Evolutionary conservation across 2,113 vertebrate genomes (phyloP).

Genomic region (Ophthalmolycus amberensis): DNA sequence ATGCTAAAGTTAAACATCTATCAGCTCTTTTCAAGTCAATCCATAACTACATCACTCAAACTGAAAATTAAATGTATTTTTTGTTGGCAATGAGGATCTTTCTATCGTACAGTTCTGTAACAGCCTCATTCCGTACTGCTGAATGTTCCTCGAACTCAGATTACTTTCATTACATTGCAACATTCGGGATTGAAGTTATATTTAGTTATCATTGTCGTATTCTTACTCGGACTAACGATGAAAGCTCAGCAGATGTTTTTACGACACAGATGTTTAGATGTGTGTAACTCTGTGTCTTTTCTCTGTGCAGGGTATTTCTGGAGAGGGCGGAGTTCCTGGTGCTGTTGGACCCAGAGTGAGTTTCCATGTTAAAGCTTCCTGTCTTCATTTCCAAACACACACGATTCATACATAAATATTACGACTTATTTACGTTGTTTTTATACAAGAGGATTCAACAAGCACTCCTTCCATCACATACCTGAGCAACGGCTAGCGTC

Average conservation of each 20-base stretch:
- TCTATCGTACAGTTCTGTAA: not conserved
- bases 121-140: not conserved
- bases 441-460: not conserved
- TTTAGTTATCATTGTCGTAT: not conserved
- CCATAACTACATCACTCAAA: not conserved
- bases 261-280: not conserved
- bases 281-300: constrained; percentile 1
- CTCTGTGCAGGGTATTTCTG: constrained; percentile 90
- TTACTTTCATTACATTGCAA: not conserved
- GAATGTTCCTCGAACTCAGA: not conserved
- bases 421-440: not conserved
- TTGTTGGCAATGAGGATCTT: not conserved
- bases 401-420: no score
- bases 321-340: constrained; percentile 92
- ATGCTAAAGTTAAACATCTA: not conserved
- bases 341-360: constrained; percentile 93
- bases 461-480: not conserved
- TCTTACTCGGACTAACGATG: not conserved
- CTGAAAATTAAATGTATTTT: not conserved
- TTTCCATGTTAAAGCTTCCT: constrained; percentile 48
- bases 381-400: not conserved
- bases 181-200: not conserved
- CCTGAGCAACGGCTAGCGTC: not conserved
- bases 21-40: not conserved
- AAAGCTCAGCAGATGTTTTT: not conserved